Conservation (phyloP, 2,888 invertebrate genomes). For the Torymus texanus region DNA sequence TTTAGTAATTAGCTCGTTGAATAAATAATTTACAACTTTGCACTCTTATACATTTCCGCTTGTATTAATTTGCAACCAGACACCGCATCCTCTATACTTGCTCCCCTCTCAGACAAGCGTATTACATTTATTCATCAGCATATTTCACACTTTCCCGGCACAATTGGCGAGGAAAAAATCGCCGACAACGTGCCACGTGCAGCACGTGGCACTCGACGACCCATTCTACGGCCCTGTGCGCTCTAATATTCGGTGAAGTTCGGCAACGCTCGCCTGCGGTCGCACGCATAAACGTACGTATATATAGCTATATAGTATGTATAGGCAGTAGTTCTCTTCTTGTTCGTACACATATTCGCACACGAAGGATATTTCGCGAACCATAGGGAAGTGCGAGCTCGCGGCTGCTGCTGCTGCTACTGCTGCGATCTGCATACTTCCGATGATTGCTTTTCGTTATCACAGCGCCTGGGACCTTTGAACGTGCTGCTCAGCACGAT, state of each 20-base stretch:
- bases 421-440: constrained; percentile 1
- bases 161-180: no score
- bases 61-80: no score
- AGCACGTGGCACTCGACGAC: constrained; percentile 10
- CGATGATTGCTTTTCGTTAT: constrained; percentile 23
- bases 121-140: no score
- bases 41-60: no score
- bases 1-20: no score
- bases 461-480: constrained; percentile 5
- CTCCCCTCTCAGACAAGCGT: no score
- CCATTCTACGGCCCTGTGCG: constrained; percentile 55
- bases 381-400: neutral
- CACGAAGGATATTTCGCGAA: constrained; percentile 21
- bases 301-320: neutral
- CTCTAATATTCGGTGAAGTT: constrained; percentile 58
- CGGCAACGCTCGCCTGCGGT: constrained; percentile 60
- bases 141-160: no score
- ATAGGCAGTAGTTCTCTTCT: neutral
- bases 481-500: neutral
- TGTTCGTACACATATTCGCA: neutral
- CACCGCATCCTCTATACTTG: no score
- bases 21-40: no score
- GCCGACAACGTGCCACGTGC: no score
- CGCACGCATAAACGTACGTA: constrained; percentile 50
- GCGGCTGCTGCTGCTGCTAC: no score